Percentiles rank a stretch among this genome's conserved stretches.
Evolutionary conservation across 2,888 invertebrate genomes (phyloP).

Genomic region (Heliconius sara): DNA sequence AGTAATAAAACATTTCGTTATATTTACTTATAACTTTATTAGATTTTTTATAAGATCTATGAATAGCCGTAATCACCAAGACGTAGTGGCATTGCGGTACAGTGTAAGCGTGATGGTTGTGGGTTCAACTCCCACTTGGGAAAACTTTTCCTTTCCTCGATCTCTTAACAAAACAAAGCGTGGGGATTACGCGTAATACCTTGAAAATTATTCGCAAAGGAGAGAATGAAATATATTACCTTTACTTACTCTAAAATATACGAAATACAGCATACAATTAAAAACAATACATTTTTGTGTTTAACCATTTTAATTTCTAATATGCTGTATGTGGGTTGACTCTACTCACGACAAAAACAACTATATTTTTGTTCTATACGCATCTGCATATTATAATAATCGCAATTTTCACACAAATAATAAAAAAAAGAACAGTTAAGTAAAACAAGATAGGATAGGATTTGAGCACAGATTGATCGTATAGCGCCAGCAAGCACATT

Average conservation of each 20-base stretch:
- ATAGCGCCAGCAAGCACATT: slow-evolving; percentile 29
- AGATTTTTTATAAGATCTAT: no score
- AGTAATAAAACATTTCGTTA: slow-evolving; percentile 14
- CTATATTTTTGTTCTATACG: no score
- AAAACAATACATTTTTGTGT: not conserved
- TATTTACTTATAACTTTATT: slow-evolving; percentile 1
- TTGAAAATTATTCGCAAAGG: not conserved
- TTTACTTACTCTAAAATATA: not conserved
- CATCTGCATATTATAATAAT: not conserved
- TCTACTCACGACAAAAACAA: no score
- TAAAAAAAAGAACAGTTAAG: not conserved
- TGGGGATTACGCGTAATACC: no score
- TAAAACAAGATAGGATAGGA: not conserved
- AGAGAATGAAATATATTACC: not conserved
- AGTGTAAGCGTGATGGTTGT: no score
- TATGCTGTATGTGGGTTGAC: no score
- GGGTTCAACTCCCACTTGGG: no score
- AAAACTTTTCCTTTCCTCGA: no score
- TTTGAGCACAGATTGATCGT: slow-evolving; percentile 35
- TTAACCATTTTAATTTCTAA: no score
- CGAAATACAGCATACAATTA: not conserved
- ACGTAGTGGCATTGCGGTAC: no score
- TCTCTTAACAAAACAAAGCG: no score
- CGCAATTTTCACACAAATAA: not conserved
- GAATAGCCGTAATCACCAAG: no score